phyloP scores from a whole-genome alignment of 2,113 vertebrate species.

The Danio rerio region DNA sequence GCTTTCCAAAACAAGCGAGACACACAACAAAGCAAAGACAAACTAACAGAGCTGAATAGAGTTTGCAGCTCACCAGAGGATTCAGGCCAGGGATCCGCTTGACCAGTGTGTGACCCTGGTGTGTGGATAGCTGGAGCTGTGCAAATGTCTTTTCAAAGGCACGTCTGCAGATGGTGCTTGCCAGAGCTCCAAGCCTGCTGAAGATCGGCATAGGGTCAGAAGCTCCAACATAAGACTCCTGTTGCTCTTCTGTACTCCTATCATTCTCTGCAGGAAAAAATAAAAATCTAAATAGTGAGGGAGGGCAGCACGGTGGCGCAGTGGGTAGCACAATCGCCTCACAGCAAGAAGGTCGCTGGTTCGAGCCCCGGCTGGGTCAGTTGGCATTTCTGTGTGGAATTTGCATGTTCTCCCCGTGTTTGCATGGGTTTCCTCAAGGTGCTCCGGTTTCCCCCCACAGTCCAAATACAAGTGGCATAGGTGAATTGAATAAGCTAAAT shows the following conservation, averaged over 20 bases:
- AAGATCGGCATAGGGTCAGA: conserved; percentile 51
- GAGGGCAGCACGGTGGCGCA: no score
- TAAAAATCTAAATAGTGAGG: no score
- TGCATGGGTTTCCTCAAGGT: no score
- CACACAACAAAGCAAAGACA: background rate
- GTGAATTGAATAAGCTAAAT: no score
- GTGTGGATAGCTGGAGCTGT: conserved; percentile 66
- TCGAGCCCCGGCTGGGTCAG: no score
- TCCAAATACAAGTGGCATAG: no score
- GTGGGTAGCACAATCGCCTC: no score
- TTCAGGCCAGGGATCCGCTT: conserved; percentile 70
- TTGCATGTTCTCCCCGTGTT: no score
- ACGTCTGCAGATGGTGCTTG: conserved; percentile 61
- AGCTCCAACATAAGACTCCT: conserved; percentile 18
- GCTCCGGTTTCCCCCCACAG: no score
- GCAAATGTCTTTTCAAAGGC: conserved; percentile 70
- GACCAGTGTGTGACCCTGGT: conserved; percentile 72
- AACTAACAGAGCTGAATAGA: background rate
- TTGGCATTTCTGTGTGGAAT: no score
- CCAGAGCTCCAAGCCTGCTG: conserved; percentile 67
- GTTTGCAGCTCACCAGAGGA: conserved; percentile 47
- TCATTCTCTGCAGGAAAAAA: conserved; percentile 45
- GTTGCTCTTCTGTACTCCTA: conserved; percentile 11
- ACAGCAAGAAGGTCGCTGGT: no score
- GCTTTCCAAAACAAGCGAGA: background rate